Base-by-base conservation (phyloP, 2,888 invertebrate genomes). In the Noctua pronuba region DNA sequence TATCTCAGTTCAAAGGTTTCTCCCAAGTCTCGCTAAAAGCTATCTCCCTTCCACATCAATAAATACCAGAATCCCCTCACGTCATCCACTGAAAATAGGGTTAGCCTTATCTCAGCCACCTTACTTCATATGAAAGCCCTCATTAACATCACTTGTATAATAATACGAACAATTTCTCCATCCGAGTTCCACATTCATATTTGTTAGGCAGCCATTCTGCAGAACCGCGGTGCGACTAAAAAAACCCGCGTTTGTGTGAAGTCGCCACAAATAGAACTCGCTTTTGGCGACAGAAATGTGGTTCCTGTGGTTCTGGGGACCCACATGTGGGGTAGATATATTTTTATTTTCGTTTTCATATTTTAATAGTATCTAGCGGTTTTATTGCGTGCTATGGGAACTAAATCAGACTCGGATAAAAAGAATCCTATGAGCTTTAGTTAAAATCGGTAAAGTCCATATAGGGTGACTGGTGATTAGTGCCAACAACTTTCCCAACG, bases 231-330 rank as follows among this genome's bases (percentile, higher is more conserved):
- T 58, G 41, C 52, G 28, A 71, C 78, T 69, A 74, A 88, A 86
- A 83, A 75, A 79, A 80, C 10, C 35, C 38, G 3, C 55, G 35
- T 44, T 66, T 79, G 71, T 80, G 87, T 80, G 85, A 88, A 88
- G 86, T 88, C 86, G 77, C 89, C 87, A 83, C 85, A 89, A 85
- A 91, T 89, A 87, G 87, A 88, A 90, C 83, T 82, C 88, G 84
- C 83, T 89, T 89, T 86, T 84, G 82, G 86, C 77, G 85, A 86
- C 88, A 86, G 90, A 89, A 91, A 90, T 89, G 86, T 86, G 82
- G 83, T 88, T 82, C 75, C 87, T 69, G 68, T 76, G 79, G 72
- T 86, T 89, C 86, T 87, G 77, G 89, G 85, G 89, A 55, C 41
- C 84, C 69, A 65, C 49, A 38, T 68, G 24, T 55, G 0, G 28